Percentiles rank a stretch among this genome's conserved stretches.
These are phyloP conservation scores for Cercopithecus mona DNA, from an alignment of 2,113 vertebrate genomes.

Conservation along the genomic window DNA sequence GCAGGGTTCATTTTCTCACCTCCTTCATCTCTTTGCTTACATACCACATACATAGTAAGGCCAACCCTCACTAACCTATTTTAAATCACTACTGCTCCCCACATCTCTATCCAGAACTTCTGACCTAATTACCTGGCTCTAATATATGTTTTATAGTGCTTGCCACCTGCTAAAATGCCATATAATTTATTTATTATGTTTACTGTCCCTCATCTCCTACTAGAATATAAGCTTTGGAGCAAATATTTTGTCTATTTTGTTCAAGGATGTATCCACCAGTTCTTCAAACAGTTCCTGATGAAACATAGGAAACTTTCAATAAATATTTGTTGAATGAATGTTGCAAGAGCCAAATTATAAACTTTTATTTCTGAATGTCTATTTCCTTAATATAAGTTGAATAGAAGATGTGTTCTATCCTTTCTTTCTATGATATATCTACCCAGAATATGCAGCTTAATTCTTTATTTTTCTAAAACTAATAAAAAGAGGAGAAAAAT, in stretches of 20 bases:
- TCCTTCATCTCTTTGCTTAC: background rate
- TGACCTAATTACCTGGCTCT: background rate
- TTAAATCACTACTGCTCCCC: background rate
- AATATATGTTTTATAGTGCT: background rate
- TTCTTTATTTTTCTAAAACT: slow-evolving; percentile 2
- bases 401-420: background rate
- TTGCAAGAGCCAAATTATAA: slow-evolving; percentile 29
- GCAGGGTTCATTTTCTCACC: background rate
- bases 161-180: slow-evolving; percentile 14
- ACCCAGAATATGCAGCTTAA: background rate
- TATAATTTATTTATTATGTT: background rate
- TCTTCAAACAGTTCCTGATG: slow-evolving; percentile 19
- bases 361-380: slow-evolving; percentile 29
- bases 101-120: background rate
- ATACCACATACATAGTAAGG: background rate
- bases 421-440: background rate
- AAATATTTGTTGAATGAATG: slow-evolving; percentile 2
- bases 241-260: background rate
- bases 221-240: background rate
- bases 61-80: background rate
- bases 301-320: background rate
- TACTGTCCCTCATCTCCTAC: background rate
- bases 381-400: background rate
- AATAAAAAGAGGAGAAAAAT: slow-evolving; percentile 2
- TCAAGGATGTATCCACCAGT: background rate